Conservation (phyloP, 53 echinoderm and acorn worm genomes). For the Hippasteria phrygiana region DNA sequence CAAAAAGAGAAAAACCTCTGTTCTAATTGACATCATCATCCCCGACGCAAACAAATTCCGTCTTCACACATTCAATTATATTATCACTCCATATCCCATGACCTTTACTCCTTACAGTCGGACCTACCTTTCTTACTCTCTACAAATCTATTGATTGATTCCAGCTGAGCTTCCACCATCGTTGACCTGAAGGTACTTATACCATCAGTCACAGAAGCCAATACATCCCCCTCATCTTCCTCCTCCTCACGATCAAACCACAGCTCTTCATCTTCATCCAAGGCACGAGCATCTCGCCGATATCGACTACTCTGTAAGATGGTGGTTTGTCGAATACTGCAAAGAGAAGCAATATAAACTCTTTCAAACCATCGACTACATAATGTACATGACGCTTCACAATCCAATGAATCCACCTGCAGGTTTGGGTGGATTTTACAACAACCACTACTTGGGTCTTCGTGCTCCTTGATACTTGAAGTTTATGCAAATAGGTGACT, state of each 20-base stretch:
- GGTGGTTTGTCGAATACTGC: constrained; percentile 85
- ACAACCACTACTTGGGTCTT: too few species aligned
- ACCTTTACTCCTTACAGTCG: not conserved
- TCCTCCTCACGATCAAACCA: constrained; percentile 99
- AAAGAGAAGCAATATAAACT: not conserved
- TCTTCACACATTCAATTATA: too few species aligned
- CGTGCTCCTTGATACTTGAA: too few species aligned
- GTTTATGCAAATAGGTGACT: too few species aligned
- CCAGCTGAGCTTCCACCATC: constrained; percentile 85
- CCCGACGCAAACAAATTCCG: too few species aligned
- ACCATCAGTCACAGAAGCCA: constrained; percentile 76
- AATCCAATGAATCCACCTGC: too few species aligned
- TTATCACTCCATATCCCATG: too few species aligned
- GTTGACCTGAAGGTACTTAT: constrained; percentile 73
- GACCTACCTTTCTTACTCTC: constrained; percentile 90
- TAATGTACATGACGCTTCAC: not conserved
- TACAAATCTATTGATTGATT: constrained; percentile 84
- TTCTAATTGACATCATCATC: too few species aligned
- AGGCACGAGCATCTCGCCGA: constrained; percentile 85
- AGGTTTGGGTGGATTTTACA: too few species aligned
- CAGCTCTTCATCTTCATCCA: constrained; percentile 96
- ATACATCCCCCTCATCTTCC: constrained; percentile 73
- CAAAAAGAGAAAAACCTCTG: too few species aligned
- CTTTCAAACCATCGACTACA: not conserved
- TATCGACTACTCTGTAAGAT: constrained; percentile 89